Conservation (phyloP, 2,113 vertebrate species). For the Megaceryle maxima region DNA sequence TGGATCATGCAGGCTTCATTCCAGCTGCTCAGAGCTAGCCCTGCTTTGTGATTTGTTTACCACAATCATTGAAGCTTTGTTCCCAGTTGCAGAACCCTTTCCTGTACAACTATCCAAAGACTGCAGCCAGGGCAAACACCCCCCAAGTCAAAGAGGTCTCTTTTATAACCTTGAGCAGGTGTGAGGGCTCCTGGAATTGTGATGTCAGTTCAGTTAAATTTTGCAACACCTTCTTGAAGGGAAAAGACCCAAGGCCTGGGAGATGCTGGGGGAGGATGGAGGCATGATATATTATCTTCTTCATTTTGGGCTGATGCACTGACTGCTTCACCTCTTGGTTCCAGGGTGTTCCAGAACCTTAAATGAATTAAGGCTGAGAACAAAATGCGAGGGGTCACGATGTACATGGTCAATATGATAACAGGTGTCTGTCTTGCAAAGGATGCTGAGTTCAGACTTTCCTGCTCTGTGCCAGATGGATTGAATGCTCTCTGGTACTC, state of each 20-base stretch:
- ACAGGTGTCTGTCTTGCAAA: background rate
- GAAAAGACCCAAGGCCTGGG: background rate
- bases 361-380: background rate
- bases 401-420: background rate
- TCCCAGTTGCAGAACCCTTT: background rate
- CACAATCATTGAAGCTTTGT: background rate
- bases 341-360: background rate
- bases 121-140: background rate
- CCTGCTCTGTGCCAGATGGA: background rate
- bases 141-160: background rate
- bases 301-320: background rate
- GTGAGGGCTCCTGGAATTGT: background rate
- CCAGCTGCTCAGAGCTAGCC: background rate
- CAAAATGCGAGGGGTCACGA: background rate
- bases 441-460: background rate
- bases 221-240: background rate
- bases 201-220: background rate
- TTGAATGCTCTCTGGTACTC: background rate
- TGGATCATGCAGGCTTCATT: background rate
- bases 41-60: background rate
- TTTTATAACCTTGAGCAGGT: background rate
- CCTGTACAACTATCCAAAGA: background rate
- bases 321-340: background rate
- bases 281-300: background rate
- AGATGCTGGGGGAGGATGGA: background rate